Conservation (phyloP, 2,888 invertebrate species). For the Amiota minor region DNA sequence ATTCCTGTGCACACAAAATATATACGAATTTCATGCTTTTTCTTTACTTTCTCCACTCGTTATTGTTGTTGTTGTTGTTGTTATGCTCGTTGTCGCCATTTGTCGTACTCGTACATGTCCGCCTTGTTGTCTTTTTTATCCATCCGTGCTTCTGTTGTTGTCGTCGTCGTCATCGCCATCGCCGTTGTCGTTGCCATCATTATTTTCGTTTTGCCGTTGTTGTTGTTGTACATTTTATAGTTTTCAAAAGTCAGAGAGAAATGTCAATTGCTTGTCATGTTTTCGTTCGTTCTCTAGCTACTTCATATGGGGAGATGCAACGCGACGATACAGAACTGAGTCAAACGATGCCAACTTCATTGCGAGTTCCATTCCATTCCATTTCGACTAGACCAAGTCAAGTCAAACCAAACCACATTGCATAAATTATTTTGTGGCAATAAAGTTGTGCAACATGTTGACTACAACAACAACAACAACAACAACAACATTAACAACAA, state of each 20-base stretch:
- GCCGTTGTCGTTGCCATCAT: constrained; percentile 56
- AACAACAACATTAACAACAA: too few relatives aligned
- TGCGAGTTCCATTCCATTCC: too few relatives aligned
- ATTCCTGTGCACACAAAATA: constrained; percentile 10
- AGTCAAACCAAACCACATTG: constrained; percentile 55
- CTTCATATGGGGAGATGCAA: background rate
- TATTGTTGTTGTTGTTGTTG: background rate
- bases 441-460: constrained; percentile 60
- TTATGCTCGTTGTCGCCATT: constrained; percentile 13
- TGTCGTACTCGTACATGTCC: constrained; percentile 41
- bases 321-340: background rate
- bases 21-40: constrained; percentile 15
- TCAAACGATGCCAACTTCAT: too few relatives aligned
- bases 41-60: background rate
- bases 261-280: constrained; percentile 67
- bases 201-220: constrained; percentile 26
- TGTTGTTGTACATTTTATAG: constrained; percentile 64
- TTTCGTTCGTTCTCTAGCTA: constrained; percentile 21
- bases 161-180: constrained; percentile 26
- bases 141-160: constrained; percentile 36
- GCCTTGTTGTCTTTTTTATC: constrained; percentile 27
- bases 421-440: constrained; percentile 64
- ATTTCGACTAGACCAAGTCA: background rate
- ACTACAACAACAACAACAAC: constrained; percentile 42
- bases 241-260: constrained; percentile 66